Conservation (phyloP, 2,113 vertebrate genomes). For the Boulengeromyrus knoepffleri region DNA sequence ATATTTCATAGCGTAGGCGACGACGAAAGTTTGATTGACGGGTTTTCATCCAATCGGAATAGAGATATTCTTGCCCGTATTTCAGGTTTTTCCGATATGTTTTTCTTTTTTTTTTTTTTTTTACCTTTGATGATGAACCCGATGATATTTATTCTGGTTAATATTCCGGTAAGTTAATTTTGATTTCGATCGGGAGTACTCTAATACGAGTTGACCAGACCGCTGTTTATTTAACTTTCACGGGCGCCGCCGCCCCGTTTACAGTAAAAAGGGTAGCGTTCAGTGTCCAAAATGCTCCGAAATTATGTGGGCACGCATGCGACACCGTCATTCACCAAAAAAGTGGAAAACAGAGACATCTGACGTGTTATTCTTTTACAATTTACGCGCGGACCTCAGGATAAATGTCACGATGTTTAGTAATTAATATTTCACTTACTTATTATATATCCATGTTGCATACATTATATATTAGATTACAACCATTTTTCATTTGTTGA, state of each 20-base stretch:
- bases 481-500: neutral
- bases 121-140: slow-evolving; percentile 18
- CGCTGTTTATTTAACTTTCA: neutral
- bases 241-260: too few species aligned
- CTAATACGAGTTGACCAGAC: neutral
- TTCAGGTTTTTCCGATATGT: slow-evolving; percentile 13
- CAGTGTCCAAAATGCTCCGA: neutral
- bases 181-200: neutral
- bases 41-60: neutral
- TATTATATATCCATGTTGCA: neutral
- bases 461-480: neutral
- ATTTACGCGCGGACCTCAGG: neutral
- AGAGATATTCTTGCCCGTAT: neutral
- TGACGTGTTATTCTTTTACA: neutral
- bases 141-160: slow-evolving; percentile 11
- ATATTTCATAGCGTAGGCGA: neutral
- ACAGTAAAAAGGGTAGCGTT: neutral
- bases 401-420: neutral
- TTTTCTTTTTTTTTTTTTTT: neutral
- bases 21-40: neutral
- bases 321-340: neutral
- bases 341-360: neutral
- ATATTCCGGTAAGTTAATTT: slow-evolving; percentile 24
- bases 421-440: neutral
- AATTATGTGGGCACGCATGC: neutral